These are phyloP conservation scores for Ctenochaetus hawaiiensis DNA, from an alignment of 2,797 vertebrate species.

Conservation along the genomic window DNA sequence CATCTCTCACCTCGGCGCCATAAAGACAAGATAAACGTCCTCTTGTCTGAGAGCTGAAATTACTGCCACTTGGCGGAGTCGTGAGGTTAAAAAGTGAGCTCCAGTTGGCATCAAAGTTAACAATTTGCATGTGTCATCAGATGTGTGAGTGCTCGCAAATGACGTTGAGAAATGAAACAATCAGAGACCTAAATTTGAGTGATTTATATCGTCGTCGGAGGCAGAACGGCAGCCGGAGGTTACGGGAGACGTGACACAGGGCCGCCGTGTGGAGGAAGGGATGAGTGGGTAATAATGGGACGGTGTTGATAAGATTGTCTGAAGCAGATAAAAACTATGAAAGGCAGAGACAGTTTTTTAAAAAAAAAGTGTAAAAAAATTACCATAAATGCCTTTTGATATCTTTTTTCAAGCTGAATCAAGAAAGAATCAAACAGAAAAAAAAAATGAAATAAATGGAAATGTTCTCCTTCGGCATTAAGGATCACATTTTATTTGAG, in stretches of 20 bases:
- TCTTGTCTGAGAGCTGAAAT: constrained; percentile 21
- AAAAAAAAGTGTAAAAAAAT: too few species aligned
- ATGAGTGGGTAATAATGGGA: constrained; percentile 29
- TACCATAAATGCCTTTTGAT: too few species aligned
- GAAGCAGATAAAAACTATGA: constrained; percentile 37
- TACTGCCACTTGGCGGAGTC: constrained; percentile 16
- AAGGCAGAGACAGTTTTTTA: constrained; percentile 12
- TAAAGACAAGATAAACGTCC: constrained; percentile 31
- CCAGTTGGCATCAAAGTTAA: constrained; percentile 1
- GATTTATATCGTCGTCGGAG: background rate
- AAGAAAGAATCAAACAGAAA: constrained; percentile 23
- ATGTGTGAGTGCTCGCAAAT: background rate
- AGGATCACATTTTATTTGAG: constrained; percentile 22
- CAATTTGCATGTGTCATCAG: background rate
- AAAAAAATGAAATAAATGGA: background rate
- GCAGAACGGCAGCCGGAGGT: background rate
- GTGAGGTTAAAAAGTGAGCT: constrained; percentile 18
- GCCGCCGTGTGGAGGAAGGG: background rate
- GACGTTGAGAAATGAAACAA: constrained; percentile 4
- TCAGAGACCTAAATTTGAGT: background rate
- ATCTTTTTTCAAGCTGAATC: constrained; percentile 16
- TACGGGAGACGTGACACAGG: background rate
- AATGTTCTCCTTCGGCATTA: background rate
- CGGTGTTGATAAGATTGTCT: constrained; percentile 46
- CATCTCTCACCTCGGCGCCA: constrained; percentile 35